Evolutionary conservation across 2,113 vertebrate species (phyloP), one percentile per base, ranked within the genome.

Genomic region (Podarcis cretensis): DNA sequence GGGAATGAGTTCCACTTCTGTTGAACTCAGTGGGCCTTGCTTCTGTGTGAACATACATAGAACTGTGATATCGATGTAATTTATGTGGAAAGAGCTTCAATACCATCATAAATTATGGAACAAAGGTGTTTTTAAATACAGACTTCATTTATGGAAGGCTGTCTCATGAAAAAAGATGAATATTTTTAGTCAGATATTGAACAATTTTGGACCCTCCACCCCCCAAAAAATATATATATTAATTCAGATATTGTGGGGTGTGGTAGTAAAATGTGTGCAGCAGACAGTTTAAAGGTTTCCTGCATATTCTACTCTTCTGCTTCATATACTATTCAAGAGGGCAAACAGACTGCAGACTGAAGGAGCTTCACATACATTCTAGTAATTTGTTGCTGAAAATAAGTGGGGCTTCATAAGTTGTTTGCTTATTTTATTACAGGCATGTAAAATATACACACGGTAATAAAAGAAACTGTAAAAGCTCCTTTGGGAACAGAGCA

Each of bases 381-480:
- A n/a, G 74, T 85, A 90, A 93, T 86, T 81, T 88, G 84, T 84
- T 81, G 85, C 80, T 85, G 54, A 89, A 92, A 92, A 89, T 83
- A 89, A 94, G 89, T n/a, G 32, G 4, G 14, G 9, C 81, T 90
- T 91, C 83, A 78, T 86, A 87, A 92, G 69, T 86, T 76, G 57
- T 91, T 81, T 90, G 77, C 84, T 71, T 66, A 66, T 54, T 92
- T 79, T 87, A 93, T 93, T 92, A 74, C 32, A 87, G 77, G 66
- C 83, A 91, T 86, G 87, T 25, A 32, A 8, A 66, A 32, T 91
- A 92, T 94, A 93, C 85, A 93, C 91, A 92, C 81, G 81, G 87
- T 76, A 35, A 91, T 85, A 80, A 81, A 83, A 77, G 80, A 89
- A 94, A 86, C 77, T 71, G 71, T 86, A 23, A 90, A 37, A 2